Conservation (phyloP, 2,797 vertebrate species). For the Macropodus opercularis region DNA sequence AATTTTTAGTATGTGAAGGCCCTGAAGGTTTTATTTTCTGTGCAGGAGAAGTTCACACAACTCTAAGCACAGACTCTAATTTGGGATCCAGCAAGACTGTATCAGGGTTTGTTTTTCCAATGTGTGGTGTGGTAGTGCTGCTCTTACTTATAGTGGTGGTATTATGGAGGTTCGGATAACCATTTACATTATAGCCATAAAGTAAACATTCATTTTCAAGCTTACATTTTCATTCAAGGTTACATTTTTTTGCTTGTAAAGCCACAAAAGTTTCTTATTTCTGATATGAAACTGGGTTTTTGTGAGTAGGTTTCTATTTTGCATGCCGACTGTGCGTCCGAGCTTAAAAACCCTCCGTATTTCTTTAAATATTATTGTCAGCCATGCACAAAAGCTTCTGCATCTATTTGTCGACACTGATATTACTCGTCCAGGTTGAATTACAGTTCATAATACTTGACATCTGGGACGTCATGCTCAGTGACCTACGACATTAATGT, state of each 20-base stretch:
- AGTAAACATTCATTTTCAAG: too few species aligned
- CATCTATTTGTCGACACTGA: background rate
- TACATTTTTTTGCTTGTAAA: too few species aligned
- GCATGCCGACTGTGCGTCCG: too few species aligned
- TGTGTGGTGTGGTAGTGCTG: background rate
- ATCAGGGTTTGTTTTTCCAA: background rate
- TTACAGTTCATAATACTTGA: slow-evolving; percentile 28
- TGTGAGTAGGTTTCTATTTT: too few species aligned
- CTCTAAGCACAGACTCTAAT: slow-evolving; percentile 1
- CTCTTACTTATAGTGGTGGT: too few species aligned
- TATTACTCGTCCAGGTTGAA: slow-evolving; percentile 26
- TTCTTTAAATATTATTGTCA: background rate
- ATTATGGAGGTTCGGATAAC: too few species aligned
- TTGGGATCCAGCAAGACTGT: slow-evolving; percentile 1
- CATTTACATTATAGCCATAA: too few species aligned
- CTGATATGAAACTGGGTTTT: too few species aligned
- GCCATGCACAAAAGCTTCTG: background rate
- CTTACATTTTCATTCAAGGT: too few species aligned
- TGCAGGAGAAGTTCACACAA: background rate
- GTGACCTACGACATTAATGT: slow-evolving; percentile 22
- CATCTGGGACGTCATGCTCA: slow-evolving; percentile 7
- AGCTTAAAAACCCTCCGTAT: background rate
- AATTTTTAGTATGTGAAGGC: slow-evolving; percentile 14
- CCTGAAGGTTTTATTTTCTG: slow-evolving; percentile 5
- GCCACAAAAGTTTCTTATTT: too few species aligned